Percentiles rank a stretch among this genome's conserved stretches.
phyloP scores from a whole-genome alignment of 2,113 vertebrate genomes.

The Albula goreensis region DNA sequence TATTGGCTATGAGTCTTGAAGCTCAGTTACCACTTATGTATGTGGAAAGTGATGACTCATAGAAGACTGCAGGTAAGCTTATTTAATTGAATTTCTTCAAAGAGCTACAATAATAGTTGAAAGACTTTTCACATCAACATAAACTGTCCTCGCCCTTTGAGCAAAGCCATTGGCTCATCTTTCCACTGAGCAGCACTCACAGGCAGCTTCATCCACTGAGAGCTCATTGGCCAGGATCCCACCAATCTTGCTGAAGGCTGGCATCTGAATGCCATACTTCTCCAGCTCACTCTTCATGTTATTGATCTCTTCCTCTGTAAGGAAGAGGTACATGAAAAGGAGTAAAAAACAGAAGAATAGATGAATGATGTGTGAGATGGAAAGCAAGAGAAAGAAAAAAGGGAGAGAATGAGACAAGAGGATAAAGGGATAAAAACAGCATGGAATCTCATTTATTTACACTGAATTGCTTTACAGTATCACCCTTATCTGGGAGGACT shows the following conservation, averaged over 20 bases:
- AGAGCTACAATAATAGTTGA: not conserved
- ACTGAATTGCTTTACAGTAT: not conserved
- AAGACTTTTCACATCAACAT: not conserved
- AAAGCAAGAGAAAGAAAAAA: not conserved
- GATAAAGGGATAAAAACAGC: not conserved
- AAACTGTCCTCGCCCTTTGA: not conserved
- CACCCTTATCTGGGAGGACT: not conserved
- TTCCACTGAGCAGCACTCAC: conserved; percentile 68
- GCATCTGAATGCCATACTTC: conserved; percentile 99
- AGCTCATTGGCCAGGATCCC: conserved; percentile 95
- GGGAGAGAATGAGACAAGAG: not conserved
- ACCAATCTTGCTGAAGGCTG: conserved; percentile 98
- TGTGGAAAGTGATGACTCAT: not conserved
- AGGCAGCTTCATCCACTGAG: conserved; percentile 93
- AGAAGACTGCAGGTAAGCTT: not conserved
- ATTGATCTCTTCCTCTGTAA: conserved; percentile 95
- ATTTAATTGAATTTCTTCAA: not conserved
- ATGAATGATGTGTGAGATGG: not conserved
- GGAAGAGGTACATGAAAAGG: conserved; percentile 19
- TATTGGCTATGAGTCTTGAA: not conserved
- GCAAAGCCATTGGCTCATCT: not conserved
- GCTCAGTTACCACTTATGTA: not conserved
- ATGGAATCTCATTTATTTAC: not conserved
- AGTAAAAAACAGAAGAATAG: conserved; percentile 4
- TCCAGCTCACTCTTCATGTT: conserved; percentile 97